phyloP scores from a whole-genome alignment of 2,113 vertebrate genomes.

The human (Homo sapiens) region GRCh38 chr9:135183001-135183500 shows the following conservation, averaged over 20 bases:
- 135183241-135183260: accelerated
- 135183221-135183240: background rate
- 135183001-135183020: background rate
- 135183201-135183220: no score
- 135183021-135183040: accelerated
- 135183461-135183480: accelerated
- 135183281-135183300: accelerated
- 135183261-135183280: background rate
- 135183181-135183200: accelerated
- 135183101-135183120: background rate
- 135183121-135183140: accelerated
- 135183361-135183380: accelerated
- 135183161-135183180: background rate
- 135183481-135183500: accelerated
- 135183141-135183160: background rate
- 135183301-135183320: accelerated
- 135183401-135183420: accelerated
- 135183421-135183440: accelerated
- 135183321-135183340: accelerated
- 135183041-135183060: accelerated
- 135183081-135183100: accelerated
- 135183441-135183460: accelerated
- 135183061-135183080: background rate
- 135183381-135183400: accelerated
- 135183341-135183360: accelerated